A percentile compares a stretch with the other conserved stretches of the same genome.
Evolutionary conservation across 2,797 vertebrate species (phyloP).

Genomic region (Anisognathus igniventris): DNA sequence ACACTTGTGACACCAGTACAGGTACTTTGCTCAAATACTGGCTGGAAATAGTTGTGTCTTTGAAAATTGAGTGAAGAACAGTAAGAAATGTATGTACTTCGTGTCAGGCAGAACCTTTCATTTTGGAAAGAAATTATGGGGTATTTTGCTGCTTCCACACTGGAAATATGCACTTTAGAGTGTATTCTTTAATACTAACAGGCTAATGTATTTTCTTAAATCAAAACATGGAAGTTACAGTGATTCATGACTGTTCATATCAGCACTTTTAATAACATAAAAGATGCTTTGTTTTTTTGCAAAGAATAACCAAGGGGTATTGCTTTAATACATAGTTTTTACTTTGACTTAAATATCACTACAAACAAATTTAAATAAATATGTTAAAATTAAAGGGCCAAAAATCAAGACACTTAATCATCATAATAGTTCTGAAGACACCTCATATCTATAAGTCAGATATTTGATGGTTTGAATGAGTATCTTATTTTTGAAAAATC

Average conservation of each 20-base stretch:
- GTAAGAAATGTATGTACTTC: neutral
- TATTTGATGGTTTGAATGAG: neutral
- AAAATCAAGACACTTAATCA: neutral
- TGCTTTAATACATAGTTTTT: neutral
- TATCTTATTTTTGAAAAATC: neutral
- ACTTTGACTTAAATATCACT: neutral
- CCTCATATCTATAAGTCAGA: neutral
- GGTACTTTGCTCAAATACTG: neutral
- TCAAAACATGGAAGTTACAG: neutral
- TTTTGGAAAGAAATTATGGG: neutral
- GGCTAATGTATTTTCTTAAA: neutral
- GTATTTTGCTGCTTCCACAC: neutral
- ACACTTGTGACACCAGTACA: neutral
- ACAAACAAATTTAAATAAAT: neutral
- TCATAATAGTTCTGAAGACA: neutral
- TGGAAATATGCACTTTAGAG: neutral
- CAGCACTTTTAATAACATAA: neutral
- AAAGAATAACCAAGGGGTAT: neutral
- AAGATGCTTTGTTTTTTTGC: neutral
- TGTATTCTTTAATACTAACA: neutral
- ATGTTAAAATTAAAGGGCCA: neutral
- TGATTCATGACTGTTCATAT: neutral
- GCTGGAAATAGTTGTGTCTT: neutral
- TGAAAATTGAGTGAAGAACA: neutral
- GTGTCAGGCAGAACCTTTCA: neutral